Evolutionary conservation across 2,113 vertebrate genomes (phyloP), one percentile per base, ranked within the genome.

Genomic region (Calonectris borealis): DNA sequence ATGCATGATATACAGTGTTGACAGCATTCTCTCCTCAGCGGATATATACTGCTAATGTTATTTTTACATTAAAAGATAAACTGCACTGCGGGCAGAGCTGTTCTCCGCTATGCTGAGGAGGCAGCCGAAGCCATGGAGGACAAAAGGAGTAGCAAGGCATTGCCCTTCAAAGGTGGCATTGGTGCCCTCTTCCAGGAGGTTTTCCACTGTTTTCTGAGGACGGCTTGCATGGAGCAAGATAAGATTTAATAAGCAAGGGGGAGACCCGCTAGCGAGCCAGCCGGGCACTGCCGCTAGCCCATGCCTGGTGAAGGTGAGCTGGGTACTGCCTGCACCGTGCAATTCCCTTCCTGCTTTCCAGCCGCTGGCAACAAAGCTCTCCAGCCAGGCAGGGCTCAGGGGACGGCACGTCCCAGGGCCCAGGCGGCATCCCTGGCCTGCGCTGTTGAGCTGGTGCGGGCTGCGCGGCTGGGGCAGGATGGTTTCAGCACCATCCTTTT

Each of bases 361-460:
- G 31, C 34, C 1, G 0, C 61, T 55, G 85, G 14, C 16, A 31
- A 1, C 3, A 1, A 73, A 54, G n/a, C 8, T 79, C 8, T 68
- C 27, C 32, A 78, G 58, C 25, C 5, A 0, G 36, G 22, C 48
- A 64, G 55, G 9, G 14, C 52, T 29, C 60, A 64, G 17, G 44
- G 44, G 7, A 21, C 0, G 0, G 16, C 22, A 19, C 20, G 13
- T 83, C 36, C 31, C 42, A 62, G 27, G 16, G 19, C 10, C 21
- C 7, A 46, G 55, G 54, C 1, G 1, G 12, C 7, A 2, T 72
- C n/a, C 46, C 27, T 72, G 52, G 40, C 17, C 65, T 82, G 58
- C 2, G 13, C 48, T 51, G 27, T 51, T 0, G 1, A 68, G 32
- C 24, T 88, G 51, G 17, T 2, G 2, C 21, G 57, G 20, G 44